These are phyloP conservation scores for Proales similis DNA, from an alignment of 1,140 invertebrate genomes.

Conservation along the genomic window DNA sequence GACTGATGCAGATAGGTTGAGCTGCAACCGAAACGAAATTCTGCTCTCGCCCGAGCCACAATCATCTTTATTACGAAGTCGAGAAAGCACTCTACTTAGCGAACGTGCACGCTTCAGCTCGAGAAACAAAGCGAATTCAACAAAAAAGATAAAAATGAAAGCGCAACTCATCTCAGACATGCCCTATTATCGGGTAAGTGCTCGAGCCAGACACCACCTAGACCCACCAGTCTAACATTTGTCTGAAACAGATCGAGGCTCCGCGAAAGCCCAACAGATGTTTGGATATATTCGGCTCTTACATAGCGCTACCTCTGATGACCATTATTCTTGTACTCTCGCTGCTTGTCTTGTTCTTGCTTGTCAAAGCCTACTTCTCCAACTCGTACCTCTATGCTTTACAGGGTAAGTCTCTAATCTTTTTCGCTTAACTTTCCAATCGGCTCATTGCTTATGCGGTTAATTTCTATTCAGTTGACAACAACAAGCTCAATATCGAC, in stretches of 20 bases:
- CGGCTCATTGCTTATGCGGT: too few species aligned
- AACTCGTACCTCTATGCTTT: slow-evolving; percentile 32
- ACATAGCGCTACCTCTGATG: slow-evolving; percentile 36
- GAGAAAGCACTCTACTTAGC: too few species aligned
- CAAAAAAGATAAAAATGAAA: slow-evolving; percentile 37
- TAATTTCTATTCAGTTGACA: too few species aligned
- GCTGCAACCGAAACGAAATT: too few species aligned
- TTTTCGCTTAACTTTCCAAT: too few species aligned
- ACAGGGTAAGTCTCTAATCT: too few species aligned
- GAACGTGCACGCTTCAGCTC: too few species aligned
- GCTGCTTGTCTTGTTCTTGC: slow-evolving; percentile 14
- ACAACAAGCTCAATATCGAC: too few species aligned
- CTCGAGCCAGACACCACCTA: neutral
- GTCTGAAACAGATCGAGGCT: slow-evolving; percentile 8
- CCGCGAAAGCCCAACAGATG: slow-evolving; percentile 28
- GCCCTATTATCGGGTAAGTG: slow-evolving; percentile 29
- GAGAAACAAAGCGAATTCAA: too few species aligned
- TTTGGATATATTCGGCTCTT: slow-evolving; percentile 32
- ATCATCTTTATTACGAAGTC: too few species aligned
- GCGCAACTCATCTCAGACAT: slow-evolving; percentile 26
- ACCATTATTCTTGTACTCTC: slow-evolving; percentile 28
- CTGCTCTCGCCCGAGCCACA: too few species aligned
- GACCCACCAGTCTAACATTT: neutral
- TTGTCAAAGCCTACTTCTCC: slow-evolving; percentile 36
- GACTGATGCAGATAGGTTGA: too few species aligned